Base-by-base conservation (phyloP, 2,113 vertebrate species). In the Oryzias curvinotus region DNA sequence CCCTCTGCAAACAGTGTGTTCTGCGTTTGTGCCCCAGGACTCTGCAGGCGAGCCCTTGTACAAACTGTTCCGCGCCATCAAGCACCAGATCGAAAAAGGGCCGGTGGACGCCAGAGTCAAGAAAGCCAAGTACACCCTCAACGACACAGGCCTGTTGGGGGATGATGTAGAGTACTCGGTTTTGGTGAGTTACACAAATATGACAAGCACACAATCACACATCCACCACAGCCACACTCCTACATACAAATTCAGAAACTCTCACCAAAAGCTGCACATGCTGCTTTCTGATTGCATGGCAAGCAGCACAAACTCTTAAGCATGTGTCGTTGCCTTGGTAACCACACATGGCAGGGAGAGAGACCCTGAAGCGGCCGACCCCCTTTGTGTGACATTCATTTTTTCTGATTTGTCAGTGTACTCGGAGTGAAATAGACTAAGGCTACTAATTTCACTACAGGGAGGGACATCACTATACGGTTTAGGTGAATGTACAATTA, bases 21-120 rank as follows among this genome's bases (percentile, higher is more conserved):
- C 25, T 67, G 30, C 65, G 52, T 46, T 42, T 62, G 62, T 68
- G 65, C 56, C 2, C n/a, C 75, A 99, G 97, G 96, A 98, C 84
- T 95, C 95, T 50, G 97, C 95, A 0, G 97, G 97, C 0, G 96
- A 98, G 56, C 95, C 96, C 18, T 91, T 99, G 44, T 99, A 98
- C 87, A 98, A 96, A 86, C 93, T 99, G 67, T 99, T 99, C 91
- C 96, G 97, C 78, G 97, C 96, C 85, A 96, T 99, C 87, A 98
- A 98, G 84, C 96, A 98, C 73, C 97, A 99, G 88, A 96, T 99
- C 61, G 97, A 98, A 87, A 98, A 98, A 86, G 97, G 97, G 1
- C 97, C 97, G 0, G 97, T 99, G 75, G 97, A 99, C 30, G 96
- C 94, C 0, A 91, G 94, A 69, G 91, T 96, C 82, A 96, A 96